phyloP scores from a whole-genome alignment of 2,888 invertebrate genomes.

The Lottia gigantea region DNA sequence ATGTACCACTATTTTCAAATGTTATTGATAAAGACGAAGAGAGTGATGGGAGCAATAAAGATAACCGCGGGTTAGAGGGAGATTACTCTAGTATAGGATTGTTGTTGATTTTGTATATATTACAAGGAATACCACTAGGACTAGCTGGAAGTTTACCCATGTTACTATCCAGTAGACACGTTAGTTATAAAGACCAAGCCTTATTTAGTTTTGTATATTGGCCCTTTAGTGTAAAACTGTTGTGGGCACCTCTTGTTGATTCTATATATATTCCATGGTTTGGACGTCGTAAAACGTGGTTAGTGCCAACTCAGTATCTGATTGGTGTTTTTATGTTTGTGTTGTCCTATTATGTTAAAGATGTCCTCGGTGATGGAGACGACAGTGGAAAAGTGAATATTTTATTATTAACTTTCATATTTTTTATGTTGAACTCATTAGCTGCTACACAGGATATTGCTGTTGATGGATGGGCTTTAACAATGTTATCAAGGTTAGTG shows the following conservation, averaged over 20 bases:
- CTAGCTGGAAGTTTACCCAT: constrained; percentile 94
- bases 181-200: constrained; percentile 92
- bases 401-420: constrained; percentile 79
- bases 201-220: constrained; percentile 87
- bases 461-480: constrained; percentile 99
- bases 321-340: constrained; percentile 89
- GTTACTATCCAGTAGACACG: constrained; percentile 90
- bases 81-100: constrained; percentile 80
- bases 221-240: constrained; percentile 88
- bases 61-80: constrained; percentile 39
- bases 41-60: constrained; percentile 14
- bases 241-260: constrained; percentile 99
- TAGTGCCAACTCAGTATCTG: constrained; percentile 92
- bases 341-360: constrained; percentile 75
- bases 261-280: constrained; percentile 84
- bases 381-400: constrained; percentile 45
- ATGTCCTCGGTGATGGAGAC: constrained; percentile 80
- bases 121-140: constrained; percentile 89
- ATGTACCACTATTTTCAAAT: constrained; percentile 35
- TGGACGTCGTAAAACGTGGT: constrained; percentile 89
- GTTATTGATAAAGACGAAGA: constrained; percentile 20
- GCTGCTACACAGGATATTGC: constrained; percentile 99
- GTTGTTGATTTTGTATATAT: constrained; percentile 89
- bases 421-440: constrained; percentile 92
- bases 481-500: constrained; percentile 89